phyloP scores from a whole-genome alignment of 2,113 vertebrate species.

The Chionomys nivalis region DNA sequence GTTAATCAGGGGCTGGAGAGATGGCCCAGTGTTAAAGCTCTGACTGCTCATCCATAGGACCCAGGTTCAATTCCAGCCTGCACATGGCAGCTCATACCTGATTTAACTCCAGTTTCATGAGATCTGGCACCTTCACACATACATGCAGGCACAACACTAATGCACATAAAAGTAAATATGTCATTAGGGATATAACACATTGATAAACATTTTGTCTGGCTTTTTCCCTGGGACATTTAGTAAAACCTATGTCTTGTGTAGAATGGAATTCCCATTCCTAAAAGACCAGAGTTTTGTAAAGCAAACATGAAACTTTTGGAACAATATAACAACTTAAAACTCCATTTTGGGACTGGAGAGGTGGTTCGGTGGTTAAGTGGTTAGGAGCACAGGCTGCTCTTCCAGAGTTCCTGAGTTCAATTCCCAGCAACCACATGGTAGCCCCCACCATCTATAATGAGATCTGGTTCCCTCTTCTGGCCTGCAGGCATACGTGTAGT shows the following conservation, averaged over 20 bases:
- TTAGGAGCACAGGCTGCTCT: no score
- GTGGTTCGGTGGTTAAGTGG: no score
- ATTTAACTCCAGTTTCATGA: not conserved
- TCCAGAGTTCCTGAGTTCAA: no score
- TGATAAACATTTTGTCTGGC: not conserved
- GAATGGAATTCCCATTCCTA: not conserved
- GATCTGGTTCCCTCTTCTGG: no score
- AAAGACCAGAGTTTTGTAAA: constrained; percentile 39
- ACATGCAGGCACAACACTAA: not conserved
- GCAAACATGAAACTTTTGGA: constrained; percentile 53
- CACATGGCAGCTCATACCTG: not conserved
- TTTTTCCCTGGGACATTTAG: not conserved
- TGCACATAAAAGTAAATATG: not conserved
- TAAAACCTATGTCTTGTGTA: not conserved
- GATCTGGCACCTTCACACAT: not conserved
- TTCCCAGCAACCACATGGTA: no score
- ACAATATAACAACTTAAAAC: constrained; percentile 45
- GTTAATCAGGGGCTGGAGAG: not conserved
- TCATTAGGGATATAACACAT: not conserved
- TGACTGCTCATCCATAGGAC: no score
- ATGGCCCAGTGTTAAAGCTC: no score
- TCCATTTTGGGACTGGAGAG: not conserved
- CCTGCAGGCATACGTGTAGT: no score
- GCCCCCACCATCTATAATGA: no score
- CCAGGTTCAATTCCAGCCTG: not conserved